phyloP scores from a whole-genome alignment of 2,113 vertebrate genomes.

The Coreoperca whiteheadi region DNA sequence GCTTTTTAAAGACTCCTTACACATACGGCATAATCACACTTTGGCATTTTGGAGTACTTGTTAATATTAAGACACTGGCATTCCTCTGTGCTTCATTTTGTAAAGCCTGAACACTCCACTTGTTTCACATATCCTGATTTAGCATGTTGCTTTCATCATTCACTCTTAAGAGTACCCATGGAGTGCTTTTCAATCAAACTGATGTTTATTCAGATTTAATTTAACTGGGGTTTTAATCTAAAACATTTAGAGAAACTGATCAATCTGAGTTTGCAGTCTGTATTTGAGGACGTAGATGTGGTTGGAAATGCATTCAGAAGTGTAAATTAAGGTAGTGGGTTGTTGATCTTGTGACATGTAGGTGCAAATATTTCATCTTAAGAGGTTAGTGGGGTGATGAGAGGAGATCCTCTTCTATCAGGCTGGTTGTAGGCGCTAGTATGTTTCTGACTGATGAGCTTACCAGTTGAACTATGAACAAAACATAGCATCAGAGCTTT shows the following conservation, averaged over 20 bases:
- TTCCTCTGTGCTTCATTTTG: conserved; percentile 1
- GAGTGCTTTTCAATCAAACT: not conserved
- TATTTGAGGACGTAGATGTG: not conserved
- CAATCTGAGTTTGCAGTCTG: not conserved
- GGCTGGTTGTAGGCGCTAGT: not conserved
- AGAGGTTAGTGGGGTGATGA: not conserved
- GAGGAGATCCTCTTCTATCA: not conserved
- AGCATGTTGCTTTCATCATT: conserved; percentile 11
- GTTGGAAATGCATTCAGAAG: not conserved
- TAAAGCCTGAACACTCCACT: not conserved
- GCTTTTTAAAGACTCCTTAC: not conserved
- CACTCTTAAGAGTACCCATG: not conserved
- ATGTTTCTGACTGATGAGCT: not conserved
- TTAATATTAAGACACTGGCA: not conserved
- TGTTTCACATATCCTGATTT: not conserved
- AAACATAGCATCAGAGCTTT: not conserved
- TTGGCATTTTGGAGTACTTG: not conserved
- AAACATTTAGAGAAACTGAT: not conserved
- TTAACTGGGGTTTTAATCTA: not conserved
- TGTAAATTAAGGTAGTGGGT: not conserved
- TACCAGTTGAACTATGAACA: not conserved
- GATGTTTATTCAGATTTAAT: conserved; percentile 3
- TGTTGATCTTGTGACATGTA: not conserved
- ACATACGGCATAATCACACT: conserved; percentile 2
- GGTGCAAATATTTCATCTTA: not conserved